These are phyloP conservation scores for Mugil cephalus DNA, from an alignment of 2,113 vertebrate species.

Conservation along the genomic window DNA sequence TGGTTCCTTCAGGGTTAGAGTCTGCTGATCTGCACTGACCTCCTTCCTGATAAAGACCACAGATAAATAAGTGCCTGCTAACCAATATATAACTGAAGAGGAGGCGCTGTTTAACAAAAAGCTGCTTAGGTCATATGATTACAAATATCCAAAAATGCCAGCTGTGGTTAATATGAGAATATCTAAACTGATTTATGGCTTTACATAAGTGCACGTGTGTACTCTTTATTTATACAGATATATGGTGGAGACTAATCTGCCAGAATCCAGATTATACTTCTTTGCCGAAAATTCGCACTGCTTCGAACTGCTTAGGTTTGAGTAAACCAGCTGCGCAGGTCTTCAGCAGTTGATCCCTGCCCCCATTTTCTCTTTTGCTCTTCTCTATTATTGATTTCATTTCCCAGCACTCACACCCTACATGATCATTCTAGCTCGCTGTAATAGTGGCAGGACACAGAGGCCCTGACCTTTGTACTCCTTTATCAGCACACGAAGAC, in stretches of 20 bases:
- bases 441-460: conserved; percentile 7
- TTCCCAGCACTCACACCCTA: conserved; percentile 19
- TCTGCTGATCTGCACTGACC: conserved; percentile 11
- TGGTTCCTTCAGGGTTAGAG: conserved; percentile 5
- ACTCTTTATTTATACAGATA: too few relatives aligned
- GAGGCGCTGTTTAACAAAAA: conserved; percentile 6
- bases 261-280: too few relatives aligned
- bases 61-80: conserved; percentile 4
- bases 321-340: conserved; percentile 29
- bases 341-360: neutral
- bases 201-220: too few relatives aligned
- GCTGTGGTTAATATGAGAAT: neutral
- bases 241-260: too few relatives aligned
- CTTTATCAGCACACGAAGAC: conserved; percentile 11
- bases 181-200: neutral
- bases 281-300: too few relatives aligned
- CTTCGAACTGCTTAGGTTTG: conserved; percentile 15
- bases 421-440: conserved; percentile 8
- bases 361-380: conserved; percentile 1
- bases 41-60: conserved; percentile 4
- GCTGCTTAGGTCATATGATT: neutral
- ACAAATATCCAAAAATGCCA: neutral
- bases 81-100: neutral
- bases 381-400: conserved; percentile 38
- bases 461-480: conserved; percentile 35